Percentiles rank a stretch among this genome's conserved stretches.
Evolutionary conservation across 1,140 invertebrate genomes (phyloP).

Genomic region (Marisa cornuarietis): DNA sequence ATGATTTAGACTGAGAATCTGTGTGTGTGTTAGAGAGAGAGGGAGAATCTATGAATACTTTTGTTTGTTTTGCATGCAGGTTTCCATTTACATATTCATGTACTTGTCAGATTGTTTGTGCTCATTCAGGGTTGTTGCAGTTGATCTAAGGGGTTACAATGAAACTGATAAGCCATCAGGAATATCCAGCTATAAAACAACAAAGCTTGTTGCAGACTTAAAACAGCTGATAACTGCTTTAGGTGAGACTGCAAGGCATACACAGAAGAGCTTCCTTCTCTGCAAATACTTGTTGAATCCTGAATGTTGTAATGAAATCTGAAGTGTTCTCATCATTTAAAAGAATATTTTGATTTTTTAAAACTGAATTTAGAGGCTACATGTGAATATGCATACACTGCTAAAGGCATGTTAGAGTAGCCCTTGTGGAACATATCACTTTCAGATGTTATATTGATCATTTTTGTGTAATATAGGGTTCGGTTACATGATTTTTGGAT

Average conservation of each 20-base stretch:
- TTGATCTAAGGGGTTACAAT: slow-evolving; percentile 84
- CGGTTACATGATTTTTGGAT: no score
- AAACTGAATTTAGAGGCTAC: background rate
- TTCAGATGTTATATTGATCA: background rate
- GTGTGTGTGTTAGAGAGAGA: background rate
- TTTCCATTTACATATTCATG: background rate
- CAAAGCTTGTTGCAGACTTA: slow-evolving; percentile 75
- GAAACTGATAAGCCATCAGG: slow-evolving; percentile 82
- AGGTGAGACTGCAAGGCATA: slow-evolving; percentile 59
- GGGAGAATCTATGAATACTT: background rate
- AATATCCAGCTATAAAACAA: slow-evolving; percentile 72
- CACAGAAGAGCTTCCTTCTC: no score
- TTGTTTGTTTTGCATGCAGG: background rate
- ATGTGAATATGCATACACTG: background rate
- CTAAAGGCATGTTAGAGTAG: background rate
- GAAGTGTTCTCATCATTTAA: background rate
- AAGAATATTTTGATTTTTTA: background rate
- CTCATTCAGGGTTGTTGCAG: slow-evolving; percentile 74
- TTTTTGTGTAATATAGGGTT: no score
- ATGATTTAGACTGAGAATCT: no score
- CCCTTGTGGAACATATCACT: background rate
- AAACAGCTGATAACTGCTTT: slow-evolving; percentile 75
- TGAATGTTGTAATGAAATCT: background rate
- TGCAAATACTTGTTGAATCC: background rate
- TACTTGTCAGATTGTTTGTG: background rate